A percentile compares a stretch with the other conserved stretches of the same genome.
phyloP scores from a whole-genome alignment of 2,888 invertebrate species.

The Ptychoptera albimana region DNA sequence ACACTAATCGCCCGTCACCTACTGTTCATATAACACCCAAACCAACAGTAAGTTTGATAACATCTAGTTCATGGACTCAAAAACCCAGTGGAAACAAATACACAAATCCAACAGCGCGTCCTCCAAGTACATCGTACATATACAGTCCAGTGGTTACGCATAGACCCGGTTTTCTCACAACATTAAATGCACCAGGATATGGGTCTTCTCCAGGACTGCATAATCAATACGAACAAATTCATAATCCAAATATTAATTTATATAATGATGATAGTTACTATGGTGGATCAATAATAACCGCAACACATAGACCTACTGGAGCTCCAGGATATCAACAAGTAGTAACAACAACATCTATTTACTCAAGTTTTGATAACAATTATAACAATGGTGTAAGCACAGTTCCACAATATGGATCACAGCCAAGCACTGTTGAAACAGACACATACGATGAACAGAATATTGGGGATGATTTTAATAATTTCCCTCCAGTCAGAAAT shows the following conservation, averaged over 20 bases:
- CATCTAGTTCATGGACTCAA: conserved; percentile 16
- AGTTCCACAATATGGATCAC: background rate
- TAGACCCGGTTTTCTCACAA: conserved; percentile 15
- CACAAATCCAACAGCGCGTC: conserved; percentile 13
- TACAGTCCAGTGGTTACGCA: conserved; percentile 22
- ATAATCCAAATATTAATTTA: too few species aligned
- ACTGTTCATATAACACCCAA: conserved; percentile 54
- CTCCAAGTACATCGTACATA: conserved; percentile 30
- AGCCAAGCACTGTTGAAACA: background rate
- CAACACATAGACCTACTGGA: conserved; percentile 10
- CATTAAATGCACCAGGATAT: background rate
- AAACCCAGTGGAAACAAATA: conserved; percentile 10
- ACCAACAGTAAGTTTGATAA: conserved; percentile 32
- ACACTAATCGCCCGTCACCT: conserved; percentile 38
- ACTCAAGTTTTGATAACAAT: conserved; percentile 14
- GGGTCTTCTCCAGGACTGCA: background rate
- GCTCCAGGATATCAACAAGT: background rate
- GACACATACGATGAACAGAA: background rate
- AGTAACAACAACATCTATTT: conserved; percentile 15
- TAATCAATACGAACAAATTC: too few species aligned
- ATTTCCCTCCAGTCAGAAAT: conserved; percentile 74
- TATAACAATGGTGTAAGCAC: background rate
- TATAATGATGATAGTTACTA: background rate
- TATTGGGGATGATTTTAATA: conserved; percentile 45
- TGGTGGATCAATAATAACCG: conserved; percentile 16